Conservation (phyloP, 2,888 invertebrate species). For the Piscicola geometra region DNA sequence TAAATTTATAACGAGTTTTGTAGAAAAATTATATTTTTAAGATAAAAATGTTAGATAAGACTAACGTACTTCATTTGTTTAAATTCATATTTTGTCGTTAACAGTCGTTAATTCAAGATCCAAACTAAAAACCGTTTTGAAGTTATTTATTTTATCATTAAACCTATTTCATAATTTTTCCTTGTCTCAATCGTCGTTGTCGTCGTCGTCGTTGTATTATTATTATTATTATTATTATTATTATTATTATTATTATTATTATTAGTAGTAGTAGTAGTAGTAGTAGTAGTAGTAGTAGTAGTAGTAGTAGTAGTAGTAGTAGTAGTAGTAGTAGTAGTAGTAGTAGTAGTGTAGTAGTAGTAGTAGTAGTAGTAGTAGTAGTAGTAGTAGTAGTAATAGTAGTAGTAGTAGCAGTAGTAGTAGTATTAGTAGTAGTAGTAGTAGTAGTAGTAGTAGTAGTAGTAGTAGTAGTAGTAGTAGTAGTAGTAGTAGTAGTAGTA, state of each 20-base stretch:
- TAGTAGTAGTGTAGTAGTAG: conserved; percentile 30
- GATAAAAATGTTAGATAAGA: too few species aligned
- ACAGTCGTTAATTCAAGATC: too few species aligned
- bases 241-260: not conserved
- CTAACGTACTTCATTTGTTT: too few species aligned
- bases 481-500: conserved; percentile 5
- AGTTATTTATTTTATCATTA: too few species aligned
- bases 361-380: conserved; percentile 28
- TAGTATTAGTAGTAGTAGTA: not conserved
- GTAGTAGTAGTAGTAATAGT: conserved; percentile 27
- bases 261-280: conserved; percentile 9
- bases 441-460: conserved; percentile 14
- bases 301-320: not conserved
- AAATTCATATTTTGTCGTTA: too few species aligned
- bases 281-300: conserved; percentile 1
- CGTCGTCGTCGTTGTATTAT: too few species aligned
- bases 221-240: too few species aligned
- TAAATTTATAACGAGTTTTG: too few species aligned
- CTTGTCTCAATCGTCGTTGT: too few species aligned
- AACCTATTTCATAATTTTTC: too few species aligned
- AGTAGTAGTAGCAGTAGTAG: conserved; percentile 27
- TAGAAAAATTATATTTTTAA: too few species aligned
- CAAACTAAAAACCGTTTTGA: too few species aligned
- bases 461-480: conserved; percentile 6
- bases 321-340: conserved; percentile 27